Conservation (phyloP, 2,797 vertebrate species). For the Paguma larvata region DNA sequence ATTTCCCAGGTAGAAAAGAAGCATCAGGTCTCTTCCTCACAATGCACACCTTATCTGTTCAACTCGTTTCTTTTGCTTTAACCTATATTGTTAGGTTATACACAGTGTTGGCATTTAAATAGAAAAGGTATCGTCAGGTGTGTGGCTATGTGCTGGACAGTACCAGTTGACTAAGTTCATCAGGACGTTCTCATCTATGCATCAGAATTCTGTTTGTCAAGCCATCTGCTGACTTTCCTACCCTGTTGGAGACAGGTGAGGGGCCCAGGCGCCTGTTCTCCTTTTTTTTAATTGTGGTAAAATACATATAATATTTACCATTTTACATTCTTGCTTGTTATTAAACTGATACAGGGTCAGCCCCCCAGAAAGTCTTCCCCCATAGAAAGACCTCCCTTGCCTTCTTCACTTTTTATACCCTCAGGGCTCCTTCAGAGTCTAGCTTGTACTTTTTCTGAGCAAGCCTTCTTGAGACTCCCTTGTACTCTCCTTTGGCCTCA, state of each 20-base stretch:
- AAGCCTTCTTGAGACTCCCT: neutral
- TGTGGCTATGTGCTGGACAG: neutral
- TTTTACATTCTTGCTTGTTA: neutral
- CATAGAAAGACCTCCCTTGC: neutral
- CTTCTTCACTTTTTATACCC: neutral
- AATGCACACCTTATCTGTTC: neutral
- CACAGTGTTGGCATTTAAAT: neutral
- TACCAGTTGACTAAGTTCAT: neutral
- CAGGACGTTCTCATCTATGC: neutral
- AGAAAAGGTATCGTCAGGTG: neutral
- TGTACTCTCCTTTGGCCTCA: neutral
- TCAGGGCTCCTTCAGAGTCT: neutral
- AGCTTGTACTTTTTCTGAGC: neutral
- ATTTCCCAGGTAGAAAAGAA: constrained; percentile 1
- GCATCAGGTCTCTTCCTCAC: neutral
- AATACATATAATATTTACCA: neutral
- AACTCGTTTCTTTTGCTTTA: constrained; percentile 26
- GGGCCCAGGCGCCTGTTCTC: neutral
- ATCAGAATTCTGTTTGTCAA: neutral
- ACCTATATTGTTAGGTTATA: neutral
- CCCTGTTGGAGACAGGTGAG: neutral
- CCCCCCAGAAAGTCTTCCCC: neutral
- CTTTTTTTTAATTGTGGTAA: neutral
- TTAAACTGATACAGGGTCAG: neutral
- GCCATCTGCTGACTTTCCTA: neutral